Percentiles rank a stretch among this genome's conserved stretches.
phyloP scores from a whole-genome alignment of 2,113 vertebrate species.

The Rissa tridactyla region DNA sequence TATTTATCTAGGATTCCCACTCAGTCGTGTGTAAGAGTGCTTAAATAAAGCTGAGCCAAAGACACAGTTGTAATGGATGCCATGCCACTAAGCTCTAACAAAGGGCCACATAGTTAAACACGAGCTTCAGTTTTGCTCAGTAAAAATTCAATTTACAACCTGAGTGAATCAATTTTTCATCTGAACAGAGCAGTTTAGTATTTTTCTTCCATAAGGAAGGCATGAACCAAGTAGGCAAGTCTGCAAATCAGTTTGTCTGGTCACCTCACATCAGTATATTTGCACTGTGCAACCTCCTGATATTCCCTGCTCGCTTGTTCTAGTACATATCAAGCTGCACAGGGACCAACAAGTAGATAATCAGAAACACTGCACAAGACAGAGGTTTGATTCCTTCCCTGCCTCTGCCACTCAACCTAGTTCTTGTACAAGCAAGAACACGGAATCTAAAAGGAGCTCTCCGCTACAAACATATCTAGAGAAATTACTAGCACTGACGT shows the following conservation, averaged over 20 bases:
- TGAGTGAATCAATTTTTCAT: not conserved
- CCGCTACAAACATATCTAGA: not conserved
- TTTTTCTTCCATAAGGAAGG: not conserved
- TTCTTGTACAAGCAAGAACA: not conserved
- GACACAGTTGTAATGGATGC: not conserved
- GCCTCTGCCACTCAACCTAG: not conserved
- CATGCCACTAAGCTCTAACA: not conserved
- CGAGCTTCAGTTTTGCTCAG: not conserved
- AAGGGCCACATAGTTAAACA: not conserved
- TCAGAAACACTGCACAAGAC: not conserved
- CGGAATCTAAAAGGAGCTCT: not conserved
- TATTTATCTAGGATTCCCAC: conserved; percentile 21
- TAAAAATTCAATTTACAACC: not conserved
- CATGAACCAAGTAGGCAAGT: not conserved
- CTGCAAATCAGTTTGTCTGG: not conserved
- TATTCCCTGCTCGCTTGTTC: fast-evolving
- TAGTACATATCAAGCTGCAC: not conserved
- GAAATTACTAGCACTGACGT: not conserved
- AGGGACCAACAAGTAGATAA: fast-evolving
- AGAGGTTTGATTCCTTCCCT: not conserved
- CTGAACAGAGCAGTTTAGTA: not conserved
- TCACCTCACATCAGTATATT: not conserved
- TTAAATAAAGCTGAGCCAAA: not conserved
- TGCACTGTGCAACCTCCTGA: not conserved
- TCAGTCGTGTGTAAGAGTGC: not conserved